These are phyloP conservation scores for Drosophila nasuta DNA, from an alignment of 1,140 invertebrate species.

Conservation along the genomic window DNA sequence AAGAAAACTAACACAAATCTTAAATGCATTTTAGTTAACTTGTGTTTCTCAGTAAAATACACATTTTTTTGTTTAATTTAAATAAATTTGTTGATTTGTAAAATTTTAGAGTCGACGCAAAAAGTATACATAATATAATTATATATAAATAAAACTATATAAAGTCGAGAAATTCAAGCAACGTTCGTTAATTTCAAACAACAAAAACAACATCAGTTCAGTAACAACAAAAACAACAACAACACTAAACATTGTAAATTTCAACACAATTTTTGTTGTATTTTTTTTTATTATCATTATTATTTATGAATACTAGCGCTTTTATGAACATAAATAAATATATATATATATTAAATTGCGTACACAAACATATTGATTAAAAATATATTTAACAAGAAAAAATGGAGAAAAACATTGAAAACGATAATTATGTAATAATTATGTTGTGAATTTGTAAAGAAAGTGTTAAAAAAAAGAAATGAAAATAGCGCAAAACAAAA, in stretches of 20 bases:
- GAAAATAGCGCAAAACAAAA: conserved; percentile 40
- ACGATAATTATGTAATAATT: conserved; percentile 75
- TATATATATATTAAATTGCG: conserved; percentile 21
- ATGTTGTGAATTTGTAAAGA: conserved; percentile 77
- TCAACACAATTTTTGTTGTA: conserved; percentile 11
- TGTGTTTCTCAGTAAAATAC: background rate
- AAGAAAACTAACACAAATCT: conserved; percentile 17
- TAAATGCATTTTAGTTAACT: conserved; percentile 29
- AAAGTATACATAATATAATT: conserved; percentile 14
- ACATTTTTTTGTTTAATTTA: conserved; percentile 35
- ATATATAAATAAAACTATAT: conserved; percentile 43
- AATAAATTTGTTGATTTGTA: conserved; percentile 47
- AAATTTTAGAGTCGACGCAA: conserved; percentile 25
- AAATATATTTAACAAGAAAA: conserved; percentile 8
- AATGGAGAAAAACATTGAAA: conserved; percentile 37
- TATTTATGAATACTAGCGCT: conserved; percentile 16
- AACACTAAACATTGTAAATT: conserved; percentile 35
- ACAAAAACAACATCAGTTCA: background rate
- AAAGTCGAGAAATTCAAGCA: conserved; percentile 11
- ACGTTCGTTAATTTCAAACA: conserved; percentile 20
- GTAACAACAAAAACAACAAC: background rate
- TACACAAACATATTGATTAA: too few relatives aligned
- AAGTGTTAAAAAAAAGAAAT: conserved; percentile 19
- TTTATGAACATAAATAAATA: conserved; percentile 42
- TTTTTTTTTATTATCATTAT: conserved; percentile 13